Evolutionary conservation across 1,140 invertebrate genomes (phyloP), one percentile per base, ranked within the genome.

Genomic region (Ganaspis sp.): DNA sequence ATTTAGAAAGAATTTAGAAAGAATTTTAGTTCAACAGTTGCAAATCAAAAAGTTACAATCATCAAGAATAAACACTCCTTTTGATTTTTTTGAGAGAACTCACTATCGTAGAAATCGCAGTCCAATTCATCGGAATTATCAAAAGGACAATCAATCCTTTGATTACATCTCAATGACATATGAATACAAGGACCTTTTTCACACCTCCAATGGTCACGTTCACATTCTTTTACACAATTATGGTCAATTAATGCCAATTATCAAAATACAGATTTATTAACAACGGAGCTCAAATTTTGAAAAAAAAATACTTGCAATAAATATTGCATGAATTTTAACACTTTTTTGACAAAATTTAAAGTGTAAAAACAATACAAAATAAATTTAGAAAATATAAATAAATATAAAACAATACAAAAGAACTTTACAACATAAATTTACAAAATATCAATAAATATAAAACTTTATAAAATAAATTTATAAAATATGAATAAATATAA

Each of bases 41-140:
- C 26, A 70, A 49, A 75, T 17, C 29, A 34, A 71, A 40, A 38
- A 38, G 12, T 26, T 49, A n/a, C 29, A 54, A 37, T 71, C 21
- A 54, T 58, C 19, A 37, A 77, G 26, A 15, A 71, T 53, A 72
- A 17, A 72, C 23, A 64, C 21, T 34, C 15, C 58, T 53, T 40
- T 26, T 26, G 17, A 72, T 72, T 70, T 19, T 72, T 40, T 15
- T n/a, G 8, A 42, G 17, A 34, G 80, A 79, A 85, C 81, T 87
- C 80, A 85, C 84, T 79, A 77, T 79, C 53, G 45, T 80, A 58
- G 74, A 82, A 81, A 78, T 72, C 70, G 87, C 94, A 95, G 85
- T 94, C 93, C 76, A 93, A 87, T 90, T 95, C 94, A 87, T 95
- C 95, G 81, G 93, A 94, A 83, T 84, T 90, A 88, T 95, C 94